These are phyloP conservation scores for Ceuthmochares aereus DNA, from an alignment of 2,113 vertebrate species.

Conservation along the genomic window DNA sequence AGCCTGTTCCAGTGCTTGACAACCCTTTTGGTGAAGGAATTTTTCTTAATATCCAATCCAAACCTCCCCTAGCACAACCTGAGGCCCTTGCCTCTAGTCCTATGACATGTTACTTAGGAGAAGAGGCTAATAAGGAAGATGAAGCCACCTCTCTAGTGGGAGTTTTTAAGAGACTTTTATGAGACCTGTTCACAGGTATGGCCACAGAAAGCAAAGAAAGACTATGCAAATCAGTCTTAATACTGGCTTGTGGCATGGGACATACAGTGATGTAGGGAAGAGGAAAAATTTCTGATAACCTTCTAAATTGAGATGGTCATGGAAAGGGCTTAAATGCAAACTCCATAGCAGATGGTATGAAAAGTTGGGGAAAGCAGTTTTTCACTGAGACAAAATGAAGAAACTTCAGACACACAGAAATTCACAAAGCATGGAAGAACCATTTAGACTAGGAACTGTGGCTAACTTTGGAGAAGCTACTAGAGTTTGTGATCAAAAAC, in stretches of 20 bases:
- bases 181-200: not conserved
- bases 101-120: not conserved
- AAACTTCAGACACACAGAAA: not conserved
- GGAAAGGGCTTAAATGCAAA: not conserved
- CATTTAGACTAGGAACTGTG: not conserved
- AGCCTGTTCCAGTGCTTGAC: too few species aligned
- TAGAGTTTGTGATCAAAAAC: not conserved
- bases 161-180: not conserved
- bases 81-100: not conserved
- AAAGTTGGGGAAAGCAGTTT: not conserved
- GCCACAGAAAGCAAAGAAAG: not conserved
- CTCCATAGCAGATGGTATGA: not conserved
- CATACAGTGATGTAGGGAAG: not conserved
- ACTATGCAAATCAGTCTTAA: not conserved
- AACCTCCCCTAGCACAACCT: not conserved
- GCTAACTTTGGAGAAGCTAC: not conserved
- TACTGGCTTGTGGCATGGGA: rapidly evolving
- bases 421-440: not conserved
- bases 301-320: not conserved
- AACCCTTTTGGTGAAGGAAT: too few species aligned
- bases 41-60: too few species aligned
- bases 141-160: not conserved
- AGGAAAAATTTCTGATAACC: not conserved
- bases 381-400: not conserved
- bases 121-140: not conserved